Conservation (phyloP, 2,113 vertebrate species). For the Aramus guarauna region DNA sequence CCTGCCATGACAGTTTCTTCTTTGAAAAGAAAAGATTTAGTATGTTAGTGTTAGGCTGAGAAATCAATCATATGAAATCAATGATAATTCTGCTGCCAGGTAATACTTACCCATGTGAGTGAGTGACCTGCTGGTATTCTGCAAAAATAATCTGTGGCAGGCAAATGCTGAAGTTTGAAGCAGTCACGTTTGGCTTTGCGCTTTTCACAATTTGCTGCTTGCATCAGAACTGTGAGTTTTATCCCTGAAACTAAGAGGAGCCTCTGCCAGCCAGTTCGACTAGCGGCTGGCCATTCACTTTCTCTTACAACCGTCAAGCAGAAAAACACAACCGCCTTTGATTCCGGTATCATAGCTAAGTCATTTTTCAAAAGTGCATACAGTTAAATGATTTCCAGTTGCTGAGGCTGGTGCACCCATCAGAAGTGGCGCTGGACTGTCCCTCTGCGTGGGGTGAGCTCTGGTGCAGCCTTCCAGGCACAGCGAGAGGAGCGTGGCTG, state of each 20-base stretch:
- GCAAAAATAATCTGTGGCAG: conserved; percentile 23
- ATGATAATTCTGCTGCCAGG: conserved; percentile 72
- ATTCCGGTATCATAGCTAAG: neutral
- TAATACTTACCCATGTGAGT: conserved; percentile 43
- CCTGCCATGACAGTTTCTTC: neutral
- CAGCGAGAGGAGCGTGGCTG: fast-evolving
- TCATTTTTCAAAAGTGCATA: neutral
- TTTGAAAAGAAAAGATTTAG: conserved; percentile 59
- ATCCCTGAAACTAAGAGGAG: neutral
- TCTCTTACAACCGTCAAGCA: neutral
- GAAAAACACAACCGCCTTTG: neutral
- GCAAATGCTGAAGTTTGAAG: conserved; percentile 28
- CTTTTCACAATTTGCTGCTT: neutral
- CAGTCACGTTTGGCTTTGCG: neutral
- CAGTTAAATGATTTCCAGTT: neutral
- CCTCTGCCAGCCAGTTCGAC: neutral
- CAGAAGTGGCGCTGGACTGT: neutral
- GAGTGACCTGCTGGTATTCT: neutral
- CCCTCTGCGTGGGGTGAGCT: fast-evolving
- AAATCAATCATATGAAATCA: conserved; percentile 70
- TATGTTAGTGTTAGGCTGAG: conserved; percentile 44
- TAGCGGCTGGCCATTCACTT: neutral
- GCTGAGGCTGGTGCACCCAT: neutral
- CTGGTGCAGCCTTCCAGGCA: neutral
- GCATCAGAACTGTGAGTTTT: neutral